These are phyloP conservation scores for Heliopora coerulea DNA, from an alignment of 92 coral and sea anemone species.

Conservation along the genomic window DNA sequence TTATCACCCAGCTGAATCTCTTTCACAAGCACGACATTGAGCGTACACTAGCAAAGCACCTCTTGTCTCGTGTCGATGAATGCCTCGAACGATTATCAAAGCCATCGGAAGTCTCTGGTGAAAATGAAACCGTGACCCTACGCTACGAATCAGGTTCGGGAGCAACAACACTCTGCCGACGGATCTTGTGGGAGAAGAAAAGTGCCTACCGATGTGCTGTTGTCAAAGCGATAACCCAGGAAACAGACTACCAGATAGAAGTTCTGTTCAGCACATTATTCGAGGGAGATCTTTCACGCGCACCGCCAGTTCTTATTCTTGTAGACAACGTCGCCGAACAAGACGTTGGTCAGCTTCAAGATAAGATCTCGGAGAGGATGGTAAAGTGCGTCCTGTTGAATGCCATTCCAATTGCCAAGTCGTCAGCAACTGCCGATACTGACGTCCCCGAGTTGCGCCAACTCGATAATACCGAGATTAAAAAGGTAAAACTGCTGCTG, in stretches of 20 bases:
- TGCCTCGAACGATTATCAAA: constrained; percentile 8
- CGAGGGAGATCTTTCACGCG: not conserved
- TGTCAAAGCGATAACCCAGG: constrained; percentile 26
- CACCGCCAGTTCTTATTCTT: constrained; percentile 12
- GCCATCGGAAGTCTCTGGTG: not conserved
- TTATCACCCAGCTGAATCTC: constrained; percentile 26
- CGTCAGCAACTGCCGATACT: too few relatives aligned
- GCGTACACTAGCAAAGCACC: constrained; percentile 24
- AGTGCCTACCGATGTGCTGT: constrained; percentile 30
- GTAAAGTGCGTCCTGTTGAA: constrained; percentile 36
- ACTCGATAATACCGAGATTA: constrained; percentile 26
- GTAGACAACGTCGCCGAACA: constrained; percentile 7
- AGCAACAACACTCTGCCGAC: constrained; percentile 40
- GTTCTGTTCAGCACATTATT: constrained; percentile 16
- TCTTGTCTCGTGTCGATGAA: constrained; percentile 1
- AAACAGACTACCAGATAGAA: constrained; percentile 34
- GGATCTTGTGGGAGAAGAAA: constrained; percentile 28
- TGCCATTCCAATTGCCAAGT: constrained; percentile 9
- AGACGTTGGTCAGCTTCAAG: constrained; percentile 1
- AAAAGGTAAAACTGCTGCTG: constrained; percentile 27
- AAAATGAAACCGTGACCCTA: constrained; percentile 10
- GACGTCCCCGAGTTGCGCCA: constrained; percentile 15
- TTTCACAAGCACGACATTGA: constrained; percentile 30
- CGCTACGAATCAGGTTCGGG: constrained; percentile 39
- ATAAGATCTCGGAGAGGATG: constrained; percentile 10